Evolutionary conservation across 2,888 invertebrate genomes (phyloP), one percentile per base, ranked within the genome.

Genomic region (Seira musarum): DNA sequence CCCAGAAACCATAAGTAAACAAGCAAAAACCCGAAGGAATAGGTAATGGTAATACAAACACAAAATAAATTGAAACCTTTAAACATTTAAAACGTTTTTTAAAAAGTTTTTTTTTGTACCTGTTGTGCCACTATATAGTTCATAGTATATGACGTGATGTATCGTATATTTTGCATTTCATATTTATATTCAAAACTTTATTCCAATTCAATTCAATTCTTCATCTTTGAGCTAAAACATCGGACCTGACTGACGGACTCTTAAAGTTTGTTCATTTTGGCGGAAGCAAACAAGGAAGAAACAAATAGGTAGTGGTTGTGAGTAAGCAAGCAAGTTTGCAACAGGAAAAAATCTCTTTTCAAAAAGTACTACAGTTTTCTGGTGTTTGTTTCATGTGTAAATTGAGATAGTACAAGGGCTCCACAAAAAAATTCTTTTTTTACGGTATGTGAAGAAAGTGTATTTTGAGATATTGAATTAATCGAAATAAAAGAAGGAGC

Each of bases 361-460:
- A 30, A 13, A 19, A 30, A 22, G 24, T 8, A 15, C 24, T n/a
- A 21, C 63, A 63, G 21, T 63, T 30, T 8, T 30, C 30, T 30
- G 30, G 30, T 30, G 30, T 30, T 30, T 30, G 30, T 30, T 30
- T 30, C 30, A 30, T 30, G 30, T 30, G 30, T 8, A 30, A 30
- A 30, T 30, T 30, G 3, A 30, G 8, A 30, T 30, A 30, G 30
- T 66, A 21, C 65, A 35, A 66, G 25, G 13, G 15, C 40, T 46
- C 67, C 67, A 22, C 46, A 17, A n/a, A 19, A 24, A 40, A 19
- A 35, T 17, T 22, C 24, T 8, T 49, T 67, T n/a, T 17, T 21
- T 67, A 67, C 24, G 66, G 57, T 30, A 19, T 69, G 69, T 69
- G 69, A 69, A 69, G 69, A 69, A 69, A 69, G 69, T 69, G 69